Conservation (phyloP, 2,113 vertebrate genomes). For the Amia ocellicauda region DNA sequence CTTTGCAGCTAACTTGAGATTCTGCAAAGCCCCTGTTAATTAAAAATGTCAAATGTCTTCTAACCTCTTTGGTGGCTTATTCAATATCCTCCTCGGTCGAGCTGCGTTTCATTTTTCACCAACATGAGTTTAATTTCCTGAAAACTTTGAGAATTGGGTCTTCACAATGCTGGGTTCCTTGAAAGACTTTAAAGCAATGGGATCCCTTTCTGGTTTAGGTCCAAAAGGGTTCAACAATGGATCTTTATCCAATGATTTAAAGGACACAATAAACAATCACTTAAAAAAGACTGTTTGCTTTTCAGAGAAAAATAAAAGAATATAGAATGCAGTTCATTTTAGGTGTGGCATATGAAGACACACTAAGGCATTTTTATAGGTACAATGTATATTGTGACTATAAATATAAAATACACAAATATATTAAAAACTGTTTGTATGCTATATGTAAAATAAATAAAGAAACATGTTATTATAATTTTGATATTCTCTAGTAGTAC, state of each 20-base stretch:
- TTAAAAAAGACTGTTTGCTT: conserved; percentile 7
- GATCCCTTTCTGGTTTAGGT: conserved; percentile 22
- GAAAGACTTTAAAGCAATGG: conserved; percentile 23
- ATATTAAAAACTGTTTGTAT: too few relatives aligned
- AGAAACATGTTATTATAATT: too few relatives aligned
- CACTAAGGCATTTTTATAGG: too few relatives aligned
- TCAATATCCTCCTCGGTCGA: conserved; percentile 20
- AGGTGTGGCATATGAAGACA: too few relatives aligned
- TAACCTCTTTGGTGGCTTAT: conserved; percentile 20
- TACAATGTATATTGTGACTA: too few relatives aligned
- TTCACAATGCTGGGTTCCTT: conserved; percentile 18
- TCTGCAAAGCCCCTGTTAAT: conserved; percentile 40
- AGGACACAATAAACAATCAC: neutral
- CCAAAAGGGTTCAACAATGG: conserved; percentile 21
- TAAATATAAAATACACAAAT: too few relatives aligned
- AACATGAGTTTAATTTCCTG: conserved; percentile 35
- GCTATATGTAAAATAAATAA: too few relatives aligned
- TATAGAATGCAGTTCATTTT: too few relatives aligned
- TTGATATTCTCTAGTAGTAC: too few relatives aligned
- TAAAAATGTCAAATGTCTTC: conserved; percentile 37
- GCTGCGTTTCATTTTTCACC: conserved; percentile 31
- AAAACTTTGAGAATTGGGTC: conserved; percentile 16
- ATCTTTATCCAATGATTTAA: conserved; percentile 12
- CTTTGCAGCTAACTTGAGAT: conserved; percentile 8
- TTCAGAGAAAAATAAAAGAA: too few relatives aligned